Evolutionary conservation across 2,888 invertebrate genomes (phyloP).

Genomic region (Netelia fuscicornis): DNA sequence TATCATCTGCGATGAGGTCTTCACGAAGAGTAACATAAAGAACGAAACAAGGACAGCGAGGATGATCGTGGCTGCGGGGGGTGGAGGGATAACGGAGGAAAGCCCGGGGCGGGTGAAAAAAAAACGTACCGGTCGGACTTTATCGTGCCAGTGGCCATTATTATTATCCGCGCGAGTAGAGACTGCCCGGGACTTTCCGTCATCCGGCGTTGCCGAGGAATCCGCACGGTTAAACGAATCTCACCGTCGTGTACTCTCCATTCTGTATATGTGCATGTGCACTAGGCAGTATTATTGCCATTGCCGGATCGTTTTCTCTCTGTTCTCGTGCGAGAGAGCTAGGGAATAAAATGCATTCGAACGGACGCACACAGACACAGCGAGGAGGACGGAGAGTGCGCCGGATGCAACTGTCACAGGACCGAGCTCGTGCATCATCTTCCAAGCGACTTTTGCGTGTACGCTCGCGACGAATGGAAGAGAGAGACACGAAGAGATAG

Average conservation of each 20-base stretch:
- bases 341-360: constrained; percentile 48
- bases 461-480: constrained; percentile 17
- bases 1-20: constrained; percentile 33
- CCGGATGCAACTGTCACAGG: constrained; percentile 79
- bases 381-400: constrained; percentile 47
- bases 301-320: constrained; percentile 30
- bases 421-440: constrained; percentile 78
- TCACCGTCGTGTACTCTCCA: constrained; percentile 10
- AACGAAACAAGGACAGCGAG: constrained; percentile 19
- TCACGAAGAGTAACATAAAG: constrained; percentile 23
- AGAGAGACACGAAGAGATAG: background rate
- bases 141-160: constrained; percentile 29
- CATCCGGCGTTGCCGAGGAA: constrained; percentile 39
- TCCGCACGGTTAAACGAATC: constrained; percentile 74
- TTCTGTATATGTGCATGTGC: background rate
- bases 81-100: background rate
- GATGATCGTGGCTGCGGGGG: background rate
- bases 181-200: constrained; percentile 47
- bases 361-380: constrained; percentile 1
- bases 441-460: constrained; percentile 68
- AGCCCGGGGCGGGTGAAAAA: constrained; percentile 37
- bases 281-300: constrained; percentile 26
- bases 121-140: constrained; percentile 36
- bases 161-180: constrained; percentile 39
- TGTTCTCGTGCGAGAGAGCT: constrained; percentile 15